These are phyloP conservation scores for Musca domestica DNA, from an alignment of 1,140 invertebrate genomes.

Conservation along the genomic window DNA sequence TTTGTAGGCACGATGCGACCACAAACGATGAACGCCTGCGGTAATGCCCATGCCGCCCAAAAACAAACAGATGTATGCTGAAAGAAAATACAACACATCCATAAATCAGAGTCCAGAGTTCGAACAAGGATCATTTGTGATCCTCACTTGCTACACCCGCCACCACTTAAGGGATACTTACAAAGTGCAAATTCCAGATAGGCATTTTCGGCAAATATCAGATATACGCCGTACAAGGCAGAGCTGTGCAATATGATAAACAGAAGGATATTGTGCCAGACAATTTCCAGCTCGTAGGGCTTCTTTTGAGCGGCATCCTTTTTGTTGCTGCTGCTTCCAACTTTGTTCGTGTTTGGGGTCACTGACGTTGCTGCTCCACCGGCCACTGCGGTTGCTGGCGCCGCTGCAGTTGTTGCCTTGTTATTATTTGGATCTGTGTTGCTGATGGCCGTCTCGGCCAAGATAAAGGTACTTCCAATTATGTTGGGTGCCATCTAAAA, in stretches of 20 bases:
- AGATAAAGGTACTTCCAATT: slow-evolving; percentile 50
- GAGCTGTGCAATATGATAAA: slow-evolving; percentile 67
- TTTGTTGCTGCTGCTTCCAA: slow-evolving; percentile 8
- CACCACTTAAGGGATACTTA: slow-evolving; percentile 50
- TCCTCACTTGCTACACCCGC: not conserved
- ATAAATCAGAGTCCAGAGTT: too few species aligned
- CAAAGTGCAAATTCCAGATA: slow-evolving; percentile 62
- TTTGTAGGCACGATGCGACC: slow-evolving; percentile 80
- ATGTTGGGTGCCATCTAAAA: slow-evolving; percentile 50
- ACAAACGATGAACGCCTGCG: slow-evolving; percentile 79
- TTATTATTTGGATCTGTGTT: slow-evolving; percentile 41
- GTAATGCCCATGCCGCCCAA: slow-evolving; percentile 67
- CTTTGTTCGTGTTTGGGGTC: slow-evolving; percentile 18
- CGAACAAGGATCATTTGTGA: too few species aligned
- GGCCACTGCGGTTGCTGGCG: slow-evolving; percentile 27
- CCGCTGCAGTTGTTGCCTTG: slow-evolving; percentile 1
- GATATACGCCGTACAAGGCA: slow-evolving; percentile 66
- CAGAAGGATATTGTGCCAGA: slow-evolving; percentile 73
- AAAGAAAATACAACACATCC: too few species aligned
- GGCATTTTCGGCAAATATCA: slow-evolving; percentile 62
- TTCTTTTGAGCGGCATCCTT: slow-evolving; percentile 22
- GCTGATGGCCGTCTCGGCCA: slow-evolving; percentile 47
- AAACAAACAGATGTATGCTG: slow-evolving; percentile 39
- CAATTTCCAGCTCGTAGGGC: slow-evolving; percentile 57
- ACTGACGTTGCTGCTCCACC: slow-evolving; percentile 15